These are phyloP conservation scores for Criorhina ranunculi DNA, from an alignment of 2,888 invertebrate genomes.

Conservation along the genomic window DNA sequence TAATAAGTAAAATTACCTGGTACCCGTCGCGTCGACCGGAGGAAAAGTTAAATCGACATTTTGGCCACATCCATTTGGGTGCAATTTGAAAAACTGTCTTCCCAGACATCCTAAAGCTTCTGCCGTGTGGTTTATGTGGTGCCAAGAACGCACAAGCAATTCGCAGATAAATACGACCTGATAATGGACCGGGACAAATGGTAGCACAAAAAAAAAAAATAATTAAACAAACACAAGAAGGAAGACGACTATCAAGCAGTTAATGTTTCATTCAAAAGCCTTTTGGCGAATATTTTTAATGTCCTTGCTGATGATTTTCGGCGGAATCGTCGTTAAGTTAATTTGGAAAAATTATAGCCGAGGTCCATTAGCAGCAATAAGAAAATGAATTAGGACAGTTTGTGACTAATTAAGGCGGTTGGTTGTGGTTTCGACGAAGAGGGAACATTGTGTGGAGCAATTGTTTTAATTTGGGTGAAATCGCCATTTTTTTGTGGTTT, in stretches of 20 bases:
- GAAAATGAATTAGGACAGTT: slow-evolving; percentile 31
- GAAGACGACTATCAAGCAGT: slow-evolving; percentile 41
- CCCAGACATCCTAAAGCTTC: slow-evolving; percentile 26
- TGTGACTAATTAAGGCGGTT: slow-evolving; percentile 40
- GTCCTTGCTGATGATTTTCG: slow-evolving; percentile 59
- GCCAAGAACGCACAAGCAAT: slow-evolving; percentile 30
- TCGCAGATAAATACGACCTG: slow-evolving; percentile 64
- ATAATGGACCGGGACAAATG: slow-evolving; percentile 33
- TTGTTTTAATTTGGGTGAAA: background rate
- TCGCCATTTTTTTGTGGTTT: background rate
- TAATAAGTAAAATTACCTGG: slow-evolving; percentile 71
- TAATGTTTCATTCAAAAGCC: slow-evolving; percentile 58
- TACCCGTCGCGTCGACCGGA: slow-evolving; percentile 48
- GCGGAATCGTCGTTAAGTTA: slow-evolving; percentile 30
- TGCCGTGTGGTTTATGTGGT: slow-evolving; percentile 45
- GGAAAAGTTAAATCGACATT: slow-evolving; percentile 71
- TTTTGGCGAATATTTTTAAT: slow-evolving; percentile 68
- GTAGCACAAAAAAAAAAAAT: slow-evolving; percentile 6
- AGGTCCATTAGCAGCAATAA: slow-evolving; percentile 21
- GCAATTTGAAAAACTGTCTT: slow-evolving; percentile 60
- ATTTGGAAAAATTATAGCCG: slow-evolving; percentile 59
- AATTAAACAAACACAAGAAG: slow-evolving; percentile 50
- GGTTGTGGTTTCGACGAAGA: background rate
- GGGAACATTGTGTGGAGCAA: slow-evolving; percentile 1
- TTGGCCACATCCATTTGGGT: slow-evolving; percentile 76